phyloP scores from a whole-genome alignment of 2,888 invertebrate genomes.

The Andrena camellia region DNA sequence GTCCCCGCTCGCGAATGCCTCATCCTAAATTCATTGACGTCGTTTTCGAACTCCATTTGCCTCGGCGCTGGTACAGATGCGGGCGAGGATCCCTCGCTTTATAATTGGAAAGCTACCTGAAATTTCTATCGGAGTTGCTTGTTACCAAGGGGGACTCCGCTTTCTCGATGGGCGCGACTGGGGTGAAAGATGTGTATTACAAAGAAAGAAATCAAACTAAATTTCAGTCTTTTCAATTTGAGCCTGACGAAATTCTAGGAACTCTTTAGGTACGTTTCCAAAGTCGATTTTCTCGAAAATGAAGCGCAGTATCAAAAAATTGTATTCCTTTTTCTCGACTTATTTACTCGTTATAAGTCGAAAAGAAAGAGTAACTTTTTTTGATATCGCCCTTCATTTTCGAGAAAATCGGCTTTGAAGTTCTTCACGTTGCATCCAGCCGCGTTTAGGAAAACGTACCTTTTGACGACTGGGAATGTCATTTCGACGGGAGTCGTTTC shows the following conservation, averaged over 20 bases:
- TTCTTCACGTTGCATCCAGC: too few species aligned
- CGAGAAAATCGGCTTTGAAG: too few species aligned
- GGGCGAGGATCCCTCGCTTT: neutral
- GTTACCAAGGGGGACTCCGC: neutral
- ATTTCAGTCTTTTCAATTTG: neutral
- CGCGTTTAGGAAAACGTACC: too few species aligned
- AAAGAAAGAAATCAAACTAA: neutral
- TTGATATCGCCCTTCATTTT: too few species aligned
- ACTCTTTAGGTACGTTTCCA: too few species aligned
- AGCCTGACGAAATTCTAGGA: too few species aligned
- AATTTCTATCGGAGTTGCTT: neutral
- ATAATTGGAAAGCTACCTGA: neutral
- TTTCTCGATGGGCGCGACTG: neutral
- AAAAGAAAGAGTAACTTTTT: too few species aligned
- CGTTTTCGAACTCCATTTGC: conserved; percentile 27
- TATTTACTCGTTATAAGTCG: too few species aligned
- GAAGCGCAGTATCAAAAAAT: too few species aligned
- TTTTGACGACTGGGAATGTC: neutral
- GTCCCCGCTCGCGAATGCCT: conserved; percentile 28
- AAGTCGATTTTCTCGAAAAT: too few species aligned
- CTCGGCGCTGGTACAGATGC: neutral
- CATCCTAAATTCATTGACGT: conserved; percentile 39
- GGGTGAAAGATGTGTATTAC: neutral
- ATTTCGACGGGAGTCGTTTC: neutral
- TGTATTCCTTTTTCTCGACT: too few species aligned